A percentile compares a stretch with the other conserved stretches of the same genome.
These are phyloP conservation scores for Tipula unca DNA, from an alignment of 2,888 invertebrate genomes.

Conservation along the genomic window DNA sequence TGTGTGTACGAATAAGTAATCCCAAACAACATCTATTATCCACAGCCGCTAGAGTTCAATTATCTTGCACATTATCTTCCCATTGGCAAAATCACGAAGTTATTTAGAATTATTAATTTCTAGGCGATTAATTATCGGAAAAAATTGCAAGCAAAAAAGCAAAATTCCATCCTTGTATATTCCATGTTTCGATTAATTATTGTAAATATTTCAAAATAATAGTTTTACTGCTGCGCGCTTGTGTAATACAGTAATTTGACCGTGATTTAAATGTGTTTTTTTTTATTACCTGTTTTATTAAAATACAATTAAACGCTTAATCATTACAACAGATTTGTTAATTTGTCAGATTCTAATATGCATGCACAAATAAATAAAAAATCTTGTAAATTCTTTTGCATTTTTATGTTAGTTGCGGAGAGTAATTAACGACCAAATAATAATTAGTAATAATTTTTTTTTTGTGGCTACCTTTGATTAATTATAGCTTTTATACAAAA, in stretches of 20 bases:
- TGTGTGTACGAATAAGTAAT: no score
- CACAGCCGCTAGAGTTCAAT: neutral
- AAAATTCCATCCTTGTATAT: neutral
- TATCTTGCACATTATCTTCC: neutral
- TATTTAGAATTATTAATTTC: constrained; percentile 8
- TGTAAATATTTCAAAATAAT: neutral
- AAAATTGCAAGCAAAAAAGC: neutral
- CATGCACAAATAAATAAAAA: neutral
- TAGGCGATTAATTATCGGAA: neutral
- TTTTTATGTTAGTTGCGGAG: neutral
- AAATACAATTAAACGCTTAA: neutral
- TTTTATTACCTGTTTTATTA: constrained; percentile 10
- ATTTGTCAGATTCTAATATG: constrained; percentile 8
- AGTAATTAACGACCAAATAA: neutral
- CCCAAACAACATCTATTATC: neutral
- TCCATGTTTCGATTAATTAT: neutral
- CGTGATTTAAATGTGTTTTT: neutral
- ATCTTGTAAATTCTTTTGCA: neutral
- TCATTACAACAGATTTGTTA: neutral
- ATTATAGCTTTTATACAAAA: neutral
- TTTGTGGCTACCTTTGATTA: neutral
- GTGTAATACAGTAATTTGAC: constrained; percentile 8
- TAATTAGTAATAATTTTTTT: neutral
- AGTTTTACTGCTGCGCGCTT: neutral
- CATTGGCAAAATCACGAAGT: neutral